Conservation (phyloP, 2,113 vertebrate species). For the Sula dactylatra region DNA sequence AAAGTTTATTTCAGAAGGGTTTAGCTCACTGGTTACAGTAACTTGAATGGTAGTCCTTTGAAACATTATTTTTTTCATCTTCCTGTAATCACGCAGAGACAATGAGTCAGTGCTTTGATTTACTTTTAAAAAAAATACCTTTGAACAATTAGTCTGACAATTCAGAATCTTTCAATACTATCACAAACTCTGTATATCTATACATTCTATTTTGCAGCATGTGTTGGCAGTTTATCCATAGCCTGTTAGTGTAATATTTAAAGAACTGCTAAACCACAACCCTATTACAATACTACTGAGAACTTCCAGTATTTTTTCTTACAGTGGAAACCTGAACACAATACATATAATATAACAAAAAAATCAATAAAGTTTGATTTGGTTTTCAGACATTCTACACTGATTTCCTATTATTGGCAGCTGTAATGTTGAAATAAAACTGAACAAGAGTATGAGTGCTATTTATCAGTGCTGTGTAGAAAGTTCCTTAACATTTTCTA, state of each 20-base stretch:
- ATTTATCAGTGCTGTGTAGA: background rate
- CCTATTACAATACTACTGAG: background rate
- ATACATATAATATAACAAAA: background rate
- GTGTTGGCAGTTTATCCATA: background rate
- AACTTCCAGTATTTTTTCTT: background rate
- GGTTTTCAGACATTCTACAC: background rate
- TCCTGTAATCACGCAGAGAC: background rate
- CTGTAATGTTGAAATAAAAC: background rate
- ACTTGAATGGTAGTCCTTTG: background rate
- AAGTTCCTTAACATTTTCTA: background rate
- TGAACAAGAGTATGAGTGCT: background rate
- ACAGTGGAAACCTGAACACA: background rate
- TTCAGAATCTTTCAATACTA: background rate
- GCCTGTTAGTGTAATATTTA: background rate
- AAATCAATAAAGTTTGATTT: background rate
- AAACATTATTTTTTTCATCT: background rate
- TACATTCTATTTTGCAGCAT: background rate
- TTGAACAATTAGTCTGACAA: background rate
- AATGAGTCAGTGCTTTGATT: background rate
- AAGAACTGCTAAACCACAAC: background rate
- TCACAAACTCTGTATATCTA: background rate
- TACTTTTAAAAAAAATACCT: background rate
- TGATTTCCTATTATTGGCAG: background rate
- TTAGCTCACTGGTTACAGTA: background rate
- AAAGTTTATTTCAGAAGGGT: background rate